Evolutionary conservation across 2,888 invertebrate genomes (phyloP).

Genomic region (Hemicrepidius hirtus): DNA sequence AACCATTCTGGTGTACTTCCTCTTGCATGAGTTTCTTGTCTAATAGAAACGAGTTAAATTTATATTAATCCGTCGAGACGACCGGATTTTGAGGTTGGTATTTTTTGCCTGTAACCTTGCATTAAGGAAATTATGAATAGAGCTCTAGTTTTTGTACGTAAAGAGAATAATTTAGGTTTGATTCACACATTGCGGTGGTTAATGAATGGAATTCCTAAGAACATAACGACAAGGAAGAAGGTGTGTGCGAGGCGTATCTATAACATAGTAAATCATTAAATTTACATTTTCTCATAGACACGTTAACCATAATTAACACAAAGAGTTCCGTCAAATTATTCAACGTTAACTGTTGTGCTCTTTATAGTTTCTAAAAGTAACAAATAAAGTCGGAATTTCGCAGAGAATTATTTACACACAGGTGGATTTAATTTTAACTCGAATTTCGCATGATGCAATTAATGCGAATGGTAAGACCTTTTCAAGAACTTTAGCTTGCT

Average conservation of each 20-base stretch:
- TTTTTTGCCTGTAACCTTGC: neutral
- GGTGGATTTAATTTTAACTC: neutral
- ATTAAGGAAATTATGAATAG: constrained; percentile 1
- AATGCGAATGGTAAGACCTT: constrained; percentile 10
- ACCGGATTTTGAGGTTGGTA: constrained; percentile 3
- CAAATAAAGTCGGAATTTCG: constrained; percentile 16
- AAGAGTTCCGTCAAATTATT: constrained; percentile 39
- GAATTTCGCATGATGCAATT: neutral
- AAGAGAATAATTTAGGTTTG: constrained; percentile 17
- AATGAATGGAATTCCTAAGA: constrained; percentile 49
- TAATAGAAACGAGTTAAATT: neutral
- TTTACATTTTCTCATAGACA: constrained; percentile 48
- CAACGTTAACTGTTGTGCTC: constrained; percentile 32
- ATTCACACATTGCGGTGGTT: constrained; percentile 44
- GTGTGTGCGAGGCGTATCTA: constrained; percentile 47
- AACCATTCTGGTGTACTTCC: constrained; percentile 1
- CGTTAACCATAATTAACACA: constrained; percentile 34
- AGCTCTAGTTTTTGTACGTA: constrained; percentile 8
- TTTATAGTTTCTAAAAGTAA: constrained; percentile 32
- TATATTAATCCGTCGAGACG: no score
- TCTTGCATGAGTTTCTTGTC: neutral
- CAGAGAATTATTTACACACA: neutral
- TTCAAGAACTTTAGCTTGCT: neutral
- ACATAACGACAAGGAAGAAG: constrained; percentile 47
- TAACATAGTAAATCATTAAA: constrained; percentile 47